phyloP scores from a whole-genome alignment of 2,888 invertebrate genomes.

The Neuroscelio doddi region DNA sequence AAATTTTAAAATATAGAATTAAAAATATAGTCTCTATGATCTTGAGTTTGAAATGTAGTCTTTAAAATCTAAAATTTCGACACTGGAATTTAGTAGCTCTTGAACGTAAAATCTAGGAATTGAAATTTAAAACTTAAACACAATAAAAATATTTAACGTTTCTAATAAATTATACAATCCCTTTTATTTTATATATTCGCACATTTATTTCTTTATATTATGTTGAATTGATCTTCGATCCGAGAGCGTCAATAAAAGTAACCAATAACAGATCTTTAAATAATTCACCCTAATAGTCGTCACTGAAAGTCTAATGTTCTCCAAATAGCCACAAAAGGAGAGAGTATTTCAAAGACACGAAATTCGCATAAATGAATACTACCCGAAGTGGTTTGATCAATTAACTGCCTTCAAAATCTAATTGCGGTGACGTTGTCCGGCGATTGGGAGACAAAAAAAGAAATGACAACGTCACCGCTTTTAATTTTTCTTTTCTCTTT shows the following conservation, averaged over 20 bases:
- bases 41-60: too few relatives aligned
- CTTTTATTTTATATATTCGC: not conserved
- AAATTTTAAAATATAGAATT: too few relatives aligned
- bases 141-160: too few relatives aligned
- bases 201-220: not conserved
- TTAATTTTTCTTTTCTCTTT: constrained; percentile 29
- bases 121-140: too few relatives aligned
- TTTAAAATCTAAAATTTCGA: too few relatives aligned
- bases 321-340: not conserved
- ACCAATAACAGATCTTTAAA: not conserved
- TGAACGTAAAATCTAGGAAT: too few relatives aligned
- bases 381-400: constrained; percentile 1
- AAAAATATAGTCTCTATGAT: too few relatives aligned
- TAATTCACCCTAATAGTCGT: not conserved
- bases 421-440: too few relatives aligned
- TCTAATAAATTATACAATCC: too few relatives aligned
- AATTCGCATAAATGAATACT: constrained; percentile 19
- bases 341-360: constrained; percentile 11
- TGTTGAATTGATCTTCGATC: not conserved
- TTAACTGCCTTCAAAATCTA: constrained; percentile 11
- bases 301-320: constrained; percentile 2
- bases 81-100: too few relatives aligned
- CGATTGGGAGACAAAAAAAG: not conserved
- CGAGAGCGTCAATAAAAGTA: not conserved
- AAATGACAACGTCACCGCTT: constrained; percentile 6